Evolutionary conservation across 1,140 invertebrate genomes (phyloP), one percentile per base, ranked within the genome.

Genomic region (Scaptomyza pallida): DNA sequence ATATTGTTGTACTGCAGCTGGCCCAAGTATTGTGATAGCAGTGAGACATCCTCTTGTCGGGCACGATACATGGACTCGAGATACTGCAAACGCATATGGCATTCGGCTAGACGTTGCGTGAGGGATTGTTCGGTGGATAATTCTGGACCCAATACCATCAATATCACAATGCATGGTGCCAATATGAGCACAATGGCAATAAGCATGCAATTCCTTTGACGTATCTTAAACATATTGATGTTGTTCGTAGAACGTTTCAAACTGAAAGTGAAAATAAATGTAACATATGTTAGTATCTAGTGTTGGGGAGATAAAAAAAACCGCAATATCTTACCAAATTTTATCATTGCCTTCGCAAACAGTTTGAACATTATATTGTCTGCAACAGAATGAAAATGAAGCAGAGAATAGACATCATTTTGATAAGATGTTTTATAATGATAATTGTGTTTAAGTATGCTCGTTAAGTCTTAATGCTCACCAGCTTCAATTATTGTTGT

Each of bases 21-120:
- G 0, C 93, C 93, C 41, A 95, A 92, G 75, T 95, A 94, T 67
- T 93, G 93, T 6, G 94, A 93, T 9, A 96, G 86, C 30, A 94
- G 90, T 16, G 94, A 93, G 1, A 96, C 93, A 79, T 96, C 95
- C 86, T 95, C 94, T 76, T 95, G 94, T 3, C 95, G 88, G 0
- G 94, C 93, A 10, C 94, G 91, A 85, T 96, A 96, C 89, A 96
- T 93, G 5, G 94, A 93, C 76, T 96, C 95, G 17, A 96, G 92
- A 76, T 95, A 95, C 75, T 95, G 94, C 10, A 96, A 88, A 19
- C 94, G 93, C 47, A 95, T 94, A 60, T 95, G 94, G 73, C 96
- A 93, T 67, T 96, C 95, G 17, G 95, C 94, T 71, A 96, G 91
- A 50, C 94, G 92, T 89, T 95, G 93, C 45, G 95, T 93, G 78